Percentiles rank a stretch among this genome's conserved stretches.
Evolutionary conservation across 2,113 vertebrate species (phyloP).

Genomic region (Epinephelus cyanopodus): DNA sequence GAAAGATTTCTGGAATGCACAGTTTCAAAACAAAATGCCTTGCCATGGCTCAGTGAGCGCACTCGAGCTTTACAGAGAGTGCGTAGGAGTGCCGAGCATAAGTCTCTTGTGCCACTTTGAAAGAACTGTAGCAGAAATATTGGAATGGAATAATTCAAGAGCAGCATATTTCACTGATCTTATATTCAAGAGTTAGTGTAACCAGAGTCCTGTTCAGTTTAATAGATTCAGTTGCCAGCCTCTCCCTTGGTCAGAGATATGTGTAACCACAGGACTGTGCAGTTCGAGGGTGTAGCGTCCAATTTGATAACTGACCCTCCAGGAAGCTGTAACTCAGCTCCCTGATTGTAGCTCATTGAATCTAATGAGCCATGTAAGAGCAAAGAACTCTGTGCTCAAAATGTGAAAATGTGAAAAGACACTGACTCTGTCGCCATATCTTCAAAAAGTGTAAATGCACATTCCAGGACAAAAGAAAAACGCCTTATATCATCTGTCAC

Average conservation of each 20-base stretch:
- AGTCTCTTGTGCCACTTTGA: conserved; percentile 37
- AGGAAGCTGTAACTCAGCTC: conserved; percentile 7
- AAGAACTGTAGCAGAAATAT: conserved; percentile 17
- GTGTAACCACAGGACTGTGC: not conserved
- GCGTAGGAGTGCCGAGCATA: conserved; percentile 20
- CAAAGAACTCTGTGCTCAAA: not conserved
- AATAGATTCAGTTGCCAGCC: not conserved
- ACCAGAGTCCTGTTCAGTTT: not conserved
- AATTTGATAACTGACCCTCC: not conserved
- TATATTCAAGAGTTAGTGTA: conserved; percentile 9
- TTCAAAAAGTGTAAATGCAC: not conserved
- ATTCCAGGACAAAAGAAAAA: not conserved
- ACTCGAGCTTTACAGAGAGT: not conserved
- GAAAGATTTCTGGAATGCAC: conserved; percentile 30
- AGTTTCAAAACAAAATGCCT: conserved; percentile 35
- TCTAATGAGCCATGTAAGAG: not conserved
- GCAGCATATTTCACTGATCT: conserved; percentile 23
- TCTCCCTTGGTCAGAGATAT: not conserved
- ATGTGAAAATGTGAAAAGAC: not conserved
- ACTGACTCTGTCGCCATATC: not conserved
- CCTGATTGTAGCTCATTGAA: not conserved
- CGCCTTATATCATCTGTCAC: not conserved
- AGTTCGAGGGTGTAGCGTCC: conserved; percentile 3
- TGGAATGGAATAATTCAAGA: conserved; percentile 16
- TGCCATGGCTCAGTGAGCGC: not conserved